Evolutionary conservation across 2,113 vertebrate genomes (phyloP).

Genomic region (Hiodon tergisus): DNA sequence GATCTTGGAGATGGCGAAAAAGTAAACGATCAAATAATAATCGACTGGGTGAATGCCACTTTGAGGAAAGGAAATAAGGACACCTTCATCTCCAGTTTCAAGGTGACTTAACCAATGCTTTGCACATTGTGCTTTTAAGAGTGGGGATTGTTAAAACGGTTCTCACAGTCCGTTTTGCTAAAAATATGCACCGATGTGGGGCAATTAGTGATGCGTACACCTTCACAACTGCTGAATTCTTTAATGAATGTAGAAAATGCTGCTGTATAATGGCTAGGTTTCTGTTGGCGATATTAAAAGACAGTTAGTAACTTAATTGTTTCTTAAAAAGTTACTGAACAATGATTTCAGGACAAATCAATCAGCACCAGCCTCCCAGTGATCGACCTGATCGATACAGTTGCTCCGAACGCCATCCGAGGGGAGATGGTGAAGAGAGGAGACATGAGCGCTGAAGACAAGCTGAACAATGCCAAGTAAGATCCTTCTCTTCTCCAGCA

Average conservation of each 20-base stretch:
- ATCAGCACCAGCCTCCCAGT: constrained; percentile 93
- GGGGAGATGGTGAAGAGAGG: constrained; percentile 80
- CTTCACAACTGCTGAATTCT: no score
- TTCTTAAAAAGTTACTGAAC: not conserved
- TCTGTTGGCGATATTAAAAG: not conserved
- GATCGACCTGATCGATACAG: constrained; percentile 88
- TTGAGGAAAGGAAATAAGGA: constrained; percentile 72
- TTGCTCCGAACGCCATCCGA: constrained; percentile 78
- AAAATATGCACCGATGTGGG: not conserved
- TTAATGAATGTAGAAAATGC: no score
- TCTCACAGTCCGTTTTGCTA: not conserved
- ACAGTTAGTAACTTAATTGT: not conserved
- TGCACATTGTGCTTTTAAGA: not conserved
- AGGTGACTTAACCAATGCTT: constrained; percentile 61
- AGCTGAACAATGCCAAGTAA: constrained; percentile 83
- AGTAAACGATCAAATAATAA: constrained; percentile 84
- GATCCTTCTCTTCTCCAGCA: constrained; percentile 38
- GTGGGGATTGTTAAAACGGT: no score
- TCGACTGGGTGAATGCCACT: constrained; percentile 89
- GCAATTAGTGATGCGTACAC: no score
- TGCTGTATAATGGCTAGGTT: no score
- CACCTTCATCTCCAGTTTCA: constrained; percentile 84
- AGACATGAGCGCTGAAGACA: constrained; percentile 62
- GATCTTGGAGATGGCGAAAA: constrained; percentile 86
- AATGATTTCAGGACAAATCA: constrained; percentile 72